Evolutionary conservation across 2,888 invertebrate genomes (phyloP).

Genomic region (Tiliacea aurago): DNA sequence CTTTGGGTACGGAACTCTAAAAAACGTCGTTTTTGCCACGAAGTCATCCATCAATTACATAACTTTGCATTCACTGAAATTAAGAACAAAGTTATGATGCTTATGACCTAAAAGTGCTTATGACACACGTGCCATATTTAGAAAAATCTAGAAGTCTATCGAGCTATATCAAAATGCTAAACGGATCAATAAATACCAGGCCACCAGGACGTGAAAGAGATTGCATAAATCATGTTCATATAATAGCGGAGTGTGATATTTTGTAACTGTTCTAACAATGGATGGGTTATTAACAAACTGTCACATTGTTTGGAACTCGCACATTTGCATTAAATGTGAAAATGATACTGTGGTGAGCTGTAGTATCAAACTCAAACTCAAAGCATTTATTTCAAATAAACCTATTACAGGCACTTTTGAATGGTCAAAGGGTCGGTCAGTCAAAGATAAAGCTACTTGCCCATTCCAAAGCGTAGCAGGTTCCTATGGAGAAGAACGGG

Average conservation of each 20-base stretch:
- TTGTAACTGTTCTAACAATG: slow-evolving; percentile 49
- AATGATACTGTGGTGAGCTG: slow-evolving; percentile 18
- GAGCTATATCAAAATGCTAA: slow-evolving; percentile 5
- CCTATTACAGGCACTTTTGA: no score
- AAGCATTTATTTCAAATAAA: no score
- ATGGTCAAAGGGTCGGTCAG: no score
- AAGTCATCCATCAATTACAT: neutral
- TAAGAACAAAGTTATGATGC: no score
- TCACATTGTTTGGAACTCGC: slow-evolving; percentile 36
- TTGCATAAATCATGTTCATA: slow-evolving; percentile 41
- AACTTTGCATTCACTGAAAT: neutral
- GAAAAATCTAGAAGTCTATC: slow-evolving; percentile 6
- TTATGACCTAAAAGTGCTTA: no score
- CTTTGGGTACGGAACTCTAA: no score
- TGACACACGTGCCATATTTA: neutral
- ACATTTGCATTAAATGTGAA: slow-evolving; percentile 24
- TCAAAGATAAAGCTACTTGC: no score
- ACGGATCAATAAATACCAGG: slow-evolving; percentile 40
- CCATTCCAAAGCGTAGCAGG: no score
- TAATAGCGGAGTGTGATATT: slow-evolving; percentile 36
- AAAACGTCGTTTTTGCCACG: no score
- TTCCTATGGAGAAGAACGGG: no score
- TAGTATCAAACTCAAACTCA: no score
- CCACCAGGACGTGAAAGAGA: slow-evolving; percentile 48
- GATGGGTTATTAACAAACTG: slow-evolving; percentile 26